Conservation (phyloP, 2,113 vertebrate genomes). For the Danio rerio region GRCz12tu NC_133195.1:26435001-26435500, state of each 20-base stretch:
- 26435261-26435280: background rate
- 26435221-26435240: background rate
- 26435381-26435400: conserved; percentile 91
- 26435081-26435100: background rate
- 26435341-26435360: conserved; percentile 93
- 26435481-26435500: background rate
- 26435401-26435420: conserved; percentile 93
- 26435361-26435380: conserved; percentile 97
- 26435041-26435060: conserved; percentile 35
- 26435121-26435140: conserved; percentile 30
- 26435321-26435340: conserved; percentile 86
- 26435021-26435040: conserved; percentile 49
- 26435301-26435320: conserved; percentile 41
- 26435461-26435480: background rate
- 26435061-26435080: conserved; percentile 10
- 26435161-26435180: conserved; percentile 22
- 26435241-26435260: background rate
- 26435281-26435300: background rate
- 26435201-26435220: conserved; percentile 20
- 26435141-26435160: background rate
- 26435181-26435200: conserved; percentile 3
- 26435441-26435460: conserved; percentile 70
- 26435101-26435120: conserved; percentile 12
- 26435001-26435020: conserved; percentile 52
- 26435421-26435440: conserved; percentile 84